phyloP scores from a whole-genome alignment of 1,140 invertebrate genomes.

The Linepithema humile region DNA sequence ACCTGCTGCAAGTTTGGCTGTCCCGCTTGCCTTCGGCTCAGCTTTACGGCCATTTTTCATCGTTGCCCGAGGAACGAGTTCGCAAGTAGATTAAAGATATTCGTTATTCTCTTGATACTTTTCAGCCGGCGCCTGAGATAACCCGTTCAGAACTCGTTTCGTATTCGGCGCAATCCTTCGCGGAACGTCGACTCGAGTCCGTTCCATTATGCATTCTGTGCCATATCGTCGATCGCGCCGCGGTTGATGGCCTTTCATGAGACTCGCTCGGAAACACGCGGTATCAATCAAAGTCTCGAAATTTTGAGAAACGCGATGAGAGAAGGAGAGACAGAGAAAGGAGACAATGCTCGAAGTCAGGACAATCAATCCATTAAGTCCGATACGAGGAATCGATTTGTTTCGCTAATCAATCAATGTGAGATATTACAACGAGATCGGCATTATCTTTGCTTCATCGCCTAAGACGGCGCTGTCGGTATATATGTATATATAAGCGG shows the following conservation, averaged over 20 bases:
- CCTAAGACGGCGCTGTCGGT: neutral
- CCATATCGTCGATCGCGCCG: conserved; percentile 37
- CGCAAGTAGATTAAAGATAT: conserved; percentile 46
- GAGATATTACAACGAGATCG: conserved; percentile 5
- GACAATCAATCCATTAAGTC: conserved; percentile 9
- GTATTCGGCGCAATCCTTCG: conserved; percentile 52
- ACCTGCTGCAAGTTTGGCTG: conserved; percentile 20
- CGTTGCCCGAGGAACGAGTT: conserved; percentile 27
- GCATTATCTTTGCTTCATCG: neutral
- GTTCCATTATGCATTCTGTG: conserved; percentile 55
- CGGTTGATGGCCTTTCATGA: conserved; percentile 18
- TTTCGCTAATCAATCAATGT: neutral
- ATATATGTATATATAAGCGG: neutral
- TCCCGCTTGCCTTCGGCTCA: neutral
- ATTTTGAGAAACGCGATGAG: conserved; percentile 4
- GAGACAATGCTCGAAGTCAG: neutral
- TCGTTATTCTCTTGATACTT: conserved; percentile 34
- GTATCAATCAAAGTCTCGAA: conserved; percentile 32
- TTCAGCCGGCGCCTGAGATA: conserved; percentile 35
- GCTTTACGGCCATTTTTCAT: neutral
- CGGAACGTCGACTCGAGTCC: conserved; percentile 12
- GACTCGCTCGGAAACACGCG: neutral
- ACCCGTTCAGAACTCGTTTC: conserved; percentile 55
- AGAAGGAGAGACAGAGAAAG: too few relatives aligned
- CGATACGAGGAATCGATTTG: neutral